Base-by-base conservation (phyloP, 2,113 vertebrate genomes). In the Prinia subflava region DNA sequence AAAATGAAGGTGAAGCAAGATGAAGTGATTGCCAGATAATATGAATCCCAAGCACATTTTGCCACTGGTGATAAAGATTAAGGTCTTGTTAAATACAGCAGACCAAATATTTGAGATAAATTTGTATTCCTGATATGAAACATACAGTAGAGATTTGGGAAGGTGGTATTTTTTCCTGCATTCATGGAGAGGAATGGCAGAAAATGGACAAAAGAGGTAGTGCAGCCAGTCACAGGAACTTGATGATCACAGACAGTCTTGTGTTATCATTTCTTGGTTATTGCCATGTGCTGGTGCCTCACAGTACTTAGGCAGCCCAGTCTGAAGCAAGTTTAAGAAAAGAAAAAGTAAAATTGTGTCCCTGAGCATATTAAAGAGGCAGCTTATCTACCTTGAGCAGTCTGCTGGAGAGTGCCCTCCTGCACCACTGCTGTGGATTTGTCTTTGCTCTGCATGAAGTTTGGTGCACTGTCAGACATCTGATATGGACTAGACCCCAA, bases 101-200 rank as follows among this genome's bases (percentile, higher is more conserved):
- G 80, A 69, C 21, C 28, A 60, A 69, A 77, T 8, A 25, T 42
- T 46, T 46, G 4, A 33, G 30, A 63, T n/a, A 55, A n/a, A 44
- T 33, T 41, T 47, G 21, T 76, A 15, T 19, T 78, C 30, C 50
- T 1, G 16, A 25, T 12, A 25, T 3, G 25, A 71, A 73, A 47
- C 0, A 0, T 31, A 80, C 53, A 60, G 24, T 9, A 55, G 50
- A 78, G 22, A 24, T 60, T 55, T 83, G 28, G 20, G 31, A 91
- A 78, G 8, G 39, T 27, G 24, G 17, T 15, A 33, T 41, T 49
- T 31, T 60, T 4, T 15, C 1, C 0, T 65, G 44, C 0, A 3
- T 53, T 50, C 10, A 22, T 0, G 1, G 25, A 12, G 53, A 23
- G 44, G 50, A 78, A 46, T 18, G 15, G 50, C 20, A 74, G 31